Evolutionary conservation across 2,888 invertebrate genomes (phyloP).

Genomic region (Troides aeacus): DNA sequence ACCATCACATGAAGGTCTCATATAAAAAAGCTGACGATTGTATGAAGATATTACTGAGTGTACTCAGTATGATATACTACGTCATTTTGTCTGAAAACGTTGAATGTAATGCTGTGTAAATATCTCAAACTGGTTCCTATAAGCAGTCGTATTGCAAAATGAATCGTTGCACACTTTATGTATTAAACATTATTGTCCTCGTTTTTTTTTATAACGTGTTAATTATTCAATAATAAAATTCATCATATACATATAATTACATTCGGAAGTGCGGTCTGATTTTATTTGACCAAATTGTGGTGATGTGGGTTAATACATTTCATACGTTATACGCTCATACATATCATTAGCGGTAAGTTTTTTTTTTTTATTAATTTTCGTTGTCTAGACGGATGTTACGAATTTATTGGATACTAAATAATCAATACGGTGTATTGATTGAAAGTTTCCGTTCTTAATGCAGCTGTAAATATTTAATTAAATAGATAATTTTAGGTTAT

Average conservation of each 20-base stretch:
- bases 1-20: no score
- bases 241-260: background rate
- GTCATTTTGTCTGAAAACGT: no score
- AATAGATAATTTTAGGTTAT: conserved; percentile 1
- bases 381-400: background rate
- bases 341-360: background rate
- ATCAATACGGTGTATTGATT: background rate
- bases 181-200: no score
- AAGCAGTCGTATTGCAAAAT: no score
- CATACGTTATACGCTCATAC: conserved; percentile 3
- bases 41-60: no score
- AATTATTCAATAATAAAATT: background rate
- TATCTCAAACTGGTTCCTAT: no score
- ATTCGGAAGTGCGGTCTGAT: conserved; percentile 9
- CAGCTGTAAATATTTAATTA: background rate
- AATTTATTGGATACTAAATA: background rate
- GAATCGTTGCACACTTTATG: no score
- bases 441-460: conserved; percentile 4
- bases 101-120: no score
- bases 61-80: no score
- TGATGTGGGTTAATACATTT: conserved; percentile 11
- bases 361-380: background rate
- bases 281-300: background rate
- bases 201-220: background rate
- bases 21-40: no score